phyloP scores from a whole-genome alignment of 2,888 invertebrate species.

The Pimpla rufipes region DNA sequence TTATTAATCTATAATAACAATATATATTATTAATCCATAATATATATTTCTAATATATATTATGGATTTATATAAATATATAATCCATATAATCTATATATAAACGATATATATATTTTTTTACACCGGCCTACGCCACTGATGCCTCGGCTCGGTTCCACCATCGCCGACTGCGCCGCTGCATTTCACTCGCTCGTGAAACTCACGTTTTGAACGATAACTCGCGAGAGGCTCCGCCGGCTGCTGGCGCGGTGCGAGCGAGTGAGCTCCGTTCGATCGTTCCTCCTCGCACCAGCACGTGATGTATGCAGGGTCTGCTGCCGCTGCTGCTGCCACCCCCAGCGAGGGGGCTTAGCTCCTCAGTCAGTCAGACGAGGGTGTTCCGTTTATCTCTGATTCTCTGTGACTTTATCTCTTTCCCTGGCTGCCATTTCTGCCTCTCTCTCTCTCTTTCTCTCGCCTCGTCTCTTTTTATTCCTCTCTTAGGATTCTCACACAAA shows the following conservation, averaged over 20 bases:
- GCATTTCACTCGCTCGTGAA: constrained; percentile 50
- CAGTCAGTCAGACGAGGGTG: constrained; percentile 24
- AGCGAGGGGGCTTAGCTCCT: neutral
- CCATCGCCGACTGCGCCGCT: neutral
- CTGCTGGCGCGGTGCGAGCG: constrained; percentile 1
- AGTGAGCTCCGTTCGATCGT: constrained; percentile 23
- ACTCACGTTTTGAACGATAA: constrained; percentile 54
- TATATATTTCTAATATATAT: no score
- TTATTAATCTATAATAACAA: no score
- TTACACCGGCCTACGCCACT: constrained; percentile 38
- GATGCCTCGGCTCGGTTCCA: no score
- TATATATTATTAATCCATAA: no score
- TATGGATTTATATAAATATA: no score
- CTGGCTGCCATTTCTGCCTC: no score
- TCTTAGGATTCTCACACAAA: no score
- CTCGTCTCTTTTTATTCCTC: no score
- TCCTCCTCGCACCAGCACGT: constrained; percentile 6
- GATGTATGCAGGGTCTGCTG: constrained; percentile 15
- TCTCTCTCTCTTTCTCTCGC: neutral
- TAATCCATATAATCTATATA: no score
- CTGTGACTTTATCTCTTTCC: constrained; percentile 12
- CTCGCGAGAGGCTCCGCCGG: constrained; percentile 14
- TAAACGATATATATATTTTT: no score
- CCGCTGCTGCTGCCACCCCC: neutral
- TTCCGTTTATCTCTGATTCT: constrained; percentile 17